phyloP scores from a whole-genome alignment of 2,113 vertebrate species.

The Poeciliopsis retropinna region DNA sequence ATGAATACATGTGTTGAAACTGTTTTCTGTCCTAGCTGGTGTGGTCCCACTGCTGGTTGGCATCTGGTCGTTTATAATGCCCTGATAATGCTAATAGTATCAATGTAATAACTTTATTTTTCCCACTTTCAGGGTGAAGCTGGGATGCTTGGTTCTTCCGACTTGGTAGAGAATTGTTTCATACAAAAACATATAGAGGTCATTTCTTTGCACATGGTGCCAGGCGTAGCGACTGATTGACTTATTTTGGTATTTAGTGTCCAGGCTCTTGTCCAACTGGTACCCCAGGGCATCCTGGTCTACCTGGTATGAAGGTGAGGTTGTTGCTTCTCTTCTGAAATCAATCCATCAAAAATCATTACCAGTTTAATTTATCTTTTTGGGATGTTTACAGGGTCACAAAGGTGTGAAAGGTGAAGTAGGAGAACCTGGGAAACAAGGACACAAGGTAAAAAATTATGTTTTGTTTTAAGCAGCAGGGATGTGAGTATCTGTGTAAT shows the following conservation, averaged over 20 bases:
- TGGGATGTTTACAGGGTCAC: constrained; percentile 84
- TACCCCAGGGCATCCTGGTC: constrained; percentile 88
- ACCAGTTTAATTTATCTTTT: constrained; percentile 6
- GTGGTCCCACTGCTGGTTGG: neutral
- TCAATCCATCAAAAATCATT: neutral
- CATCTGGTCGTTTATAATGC: too few species aligned
- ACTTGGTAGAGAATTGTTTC: constrained; percentile 72
- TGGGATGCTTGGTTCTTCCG: constrained; percentile 72
- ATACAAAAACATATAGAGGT: neutral
- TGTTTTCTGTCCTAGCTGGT: neutral
- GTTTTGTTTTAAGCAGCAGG: constrained; percentile 43
- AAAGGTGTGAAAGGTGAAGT: constrained; percentile 94
- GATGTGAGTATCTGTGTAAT: constrained; percentile 51
- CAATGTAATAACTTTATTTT: neutral
- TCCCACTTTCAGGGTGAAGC: constrained; percentile 75
- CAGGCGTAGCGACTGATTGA: constrained; percentile 1
- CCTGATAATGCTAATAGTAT: neutral
- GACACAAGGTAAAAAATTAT: constrained; percentile 88
- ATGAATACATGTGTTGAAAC: neutral
- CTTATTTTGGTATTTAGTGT: constrained; percentile 83
- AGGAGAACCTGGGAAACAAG: constrained; percentile 97
- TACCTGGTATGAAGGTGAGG: constrained; percentile 96
- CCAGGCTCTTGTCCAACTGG: constrained; percentile 90
- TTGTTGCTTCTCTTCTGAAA: neutral
- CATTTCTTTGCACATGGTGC: neutral